A percentile compares a stretch with the other conserved stretches of the same genome.
Conservation (phyloP, 2,113 vertebrate genomes). For the Cervus canadensis region DNA sequence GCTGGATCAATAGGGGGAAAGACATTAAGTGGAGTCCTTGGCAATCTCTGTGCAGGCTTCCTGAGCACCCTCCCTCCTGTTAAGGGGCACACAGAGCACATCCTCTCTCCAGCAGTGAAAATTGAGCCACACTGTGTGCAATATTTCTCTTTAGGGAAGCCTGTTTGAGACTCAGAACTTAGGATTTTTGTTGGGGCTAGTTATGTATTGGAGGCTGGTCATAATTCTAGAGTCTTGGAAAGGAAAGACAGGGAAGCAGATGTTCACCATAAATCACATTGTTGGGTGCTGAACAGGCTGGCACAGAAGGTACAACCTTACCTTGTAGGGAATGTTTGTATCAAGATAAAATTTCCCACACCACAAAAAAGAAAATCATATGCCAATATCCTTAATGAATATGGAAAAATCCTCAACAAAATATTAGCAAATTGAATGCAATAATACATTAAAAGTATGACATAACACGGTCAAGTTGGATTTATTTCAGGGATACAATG, state of each 20-base stretch:
- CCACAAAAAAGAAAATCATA: not conserved
- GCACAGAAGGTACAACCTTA: not conserved
- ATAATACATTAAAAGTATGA: not conserved
- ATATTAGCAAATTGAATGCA: not conserved
- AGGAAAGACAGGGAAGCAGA: constrained; percentile 13
- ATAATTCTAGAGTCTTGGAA: not conserved
- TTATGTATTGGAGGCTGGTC: not conserved
- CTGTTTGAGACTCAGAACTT: not conserved
- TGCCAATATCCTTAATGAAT: not conserved
- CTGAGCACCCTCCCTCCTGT: not conserved
- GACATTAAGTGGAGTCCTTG: not conserved
- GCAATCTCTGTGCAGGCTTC: fast-evolving
- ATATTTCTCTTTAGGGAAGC: not conserved
- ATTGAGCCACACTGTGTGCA: not conserved
- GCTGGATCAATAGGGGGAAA: not conserved
- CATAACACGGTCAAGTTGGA: not conserved
- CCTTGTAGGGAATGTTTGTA: not conserved
- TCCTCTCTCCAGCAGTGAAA: not conserved
- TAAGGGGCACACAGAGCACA: not conserved
- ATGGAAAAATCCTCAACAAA: not conserved
- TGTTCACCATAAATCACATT: not conserved
- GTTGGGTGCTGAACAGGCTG: not conserved
- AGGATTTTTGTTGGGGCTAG: not conserved
- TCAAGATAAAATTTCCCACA: constrained; percentile 16
- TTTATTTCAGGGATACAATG: not conserved